Base-by-base conservation (phyloP, 2,113 vertebrate genomes). In the Hiodon alosoides region DNA sequence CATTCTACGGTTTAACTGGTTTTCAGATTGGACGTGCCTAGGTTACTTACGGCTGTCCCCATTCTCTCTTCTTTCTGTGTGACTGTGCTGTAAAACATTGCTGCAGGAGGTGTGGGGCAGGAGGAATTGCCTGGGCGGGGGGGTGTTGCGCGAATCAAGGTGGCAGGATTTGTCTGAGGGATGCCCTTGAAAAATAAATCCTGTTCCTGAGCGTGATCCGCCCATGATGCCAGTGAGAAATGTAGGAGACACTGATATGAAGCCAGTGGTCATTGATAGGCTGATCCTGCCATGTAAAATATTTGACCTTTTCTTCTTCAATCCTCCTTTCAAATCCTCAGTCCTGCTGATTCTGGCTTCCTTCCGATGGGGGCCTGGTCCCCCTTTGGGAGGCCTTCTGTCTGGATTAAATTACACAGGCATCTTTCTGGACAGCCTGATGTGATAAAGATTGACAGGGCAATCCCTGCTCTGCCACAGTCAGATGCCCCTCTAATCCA, bases 131-230 rank as follows among this genome's bases (percentile, higher is more conserved):
- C 17, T 31, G 50, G 5, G 14, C 4, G 61, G 61, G 17, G 17
- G 50, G 52, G 17, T 57, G 46, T n/a, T 9, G 16, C 8, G 10
- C 31, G 17, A 7, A 8, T 2, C 52, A 4, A 31, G 68, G 53
- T 54, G 16, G 53, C 53, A 31, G 31, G 31, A 31, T 48, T 60
- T 48, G 10, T 62, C 58, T 73, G 11, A 62, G 62, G 51, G 60
- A 54, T 31, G 60, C 50, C 50, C 50, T 73, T 73, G 72, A 65
- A 62, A 65, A 62, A 73, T 54, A 10, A 52, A 62, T 16, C 14
- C 48, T 62, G 3, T 6, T 62, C n/a, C 10, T 4, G n/a, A n/a
- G 48, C 53, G 54, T 2, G 17, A 47, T 71, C 51, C 17, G 16
- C 51, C 5, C 47, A 66, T 10, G 55, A 11, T n/a, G 13, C 55